Base-by-base conservation (phyloP, 2,113 vertebrate species). In the Pteruthius melanotis region DNA sequence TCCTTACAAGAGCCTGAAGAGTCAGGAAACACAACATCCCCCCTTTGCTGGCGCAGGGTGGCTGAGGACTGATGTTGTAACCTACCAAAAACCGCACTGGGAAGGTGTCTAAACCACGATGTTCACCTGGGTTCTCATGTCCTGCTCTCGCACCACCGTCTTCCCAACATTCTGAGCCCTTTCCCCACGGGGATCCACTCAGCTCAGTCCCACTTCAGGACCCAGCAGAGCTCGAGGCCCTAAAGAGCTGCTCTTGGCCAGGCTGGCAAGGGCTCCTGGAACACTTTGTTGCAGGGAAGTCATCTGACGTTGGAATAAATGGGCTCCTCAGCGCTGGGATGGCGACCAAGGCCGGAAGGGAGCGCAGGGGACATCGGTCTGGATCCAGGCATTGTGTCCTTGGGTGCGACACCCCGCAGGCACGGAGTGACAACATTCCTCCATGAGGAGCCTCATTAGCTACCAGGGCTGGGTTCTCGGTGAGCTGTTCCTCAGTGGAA, bases 331-430 rank as follows among this genome's bases (percentile, higher is more conserved):
- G 77, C 33, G 28, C 63, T 90, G 66, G 89, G 87, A 79, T 5
- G 59, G 66, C 17, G 84, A 89, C 87, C 91, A 94, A 91, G 81
- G 52, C 21, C 13, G 44, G 81, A 95, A 94, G 59, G 44, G 77
- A 89, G 45, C 3, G 2, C n/a, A 54, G 89, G 54, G 89, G 70
- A 87, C 68, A 30, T 91, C 7, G 1, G 17, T 77, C 50, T 0
- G 1, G 57, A 84, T 95, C 89, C 83, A 95, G 64, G 78, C 93
- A 87, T 91, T 97, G 95, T 95, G 83, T 94, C 90, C 52, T 65
- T 11, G 76, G 72, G 79, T 54, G 54, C 1, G 5, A 94, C 20
- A 70, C 71, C 86, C 92, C 0, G 3, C 88, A 77, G 86, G 22
- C 71, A 70, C 1, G 1, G 31, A 64, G 66, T 86, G 93, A 89